A percentile compares a stretch with the other conserved stretches of the same genome.
Conservation (phyloP, 2,888 invertebrate genomes). For the Ennomos quercinarius region DNA sequence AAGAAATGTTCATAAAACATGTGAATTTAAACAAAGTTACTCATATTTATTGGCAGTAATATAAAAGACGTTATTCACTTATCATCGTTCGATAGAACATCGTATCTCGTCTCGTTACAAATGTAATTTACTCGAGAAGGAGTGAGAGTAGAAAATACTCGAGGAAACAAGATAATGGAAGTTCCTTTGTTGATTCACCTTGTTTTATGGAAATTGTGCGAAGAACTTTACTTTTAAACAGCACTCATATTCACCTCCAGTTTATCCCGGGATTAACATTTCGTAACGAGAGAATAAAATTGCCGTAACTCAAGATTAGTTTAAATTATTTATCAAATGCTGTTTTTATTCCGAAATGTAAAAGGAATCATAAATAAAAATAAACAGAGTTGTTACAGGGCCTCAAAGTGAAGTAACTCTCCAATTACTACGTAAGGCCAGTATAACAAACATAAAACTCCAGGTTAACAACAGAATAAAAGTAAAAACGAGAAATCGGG, state of each 20-base stretch:
- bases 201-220: slow-evolving; percentile 57
- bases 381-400: slow-evolving; percentile 10
- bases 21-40: slow-evolving; percentile 34
- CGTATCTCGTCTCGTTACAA: slow-evolving; percentile 53
- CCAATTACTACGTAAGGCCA: slow-evolving; percentile 30
- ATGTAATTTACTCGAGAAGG: slow-evolving; percentile 57
- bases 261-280: slow-evolving; percentile 26
- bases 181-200: slow-evolving; percentile 55
- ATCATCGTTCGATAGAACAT: slow-evolving; percentile 48
- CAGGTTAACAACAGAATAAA: slow-evolving; percentile 35
- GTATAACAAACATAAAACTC: slow-evolving; percentile 37
- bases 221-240: slow-evolving; percentile 43
- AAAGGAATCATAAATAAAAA: slow-evolving; percentile 2
- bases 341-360: slow-evolving; percentile 4
- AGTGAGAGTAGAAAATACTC: slow-evolving; percentile 55
- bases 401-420: slow-evolving; percentile 28
- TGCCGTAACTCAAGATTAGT: slow-evolving; percentile 17
- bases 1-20: slow-evolving; percentile 17
- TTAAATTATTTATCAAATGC: slow-evolving; percentile 13
- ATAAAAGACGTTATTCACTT: slow-evolving; percentile 42
- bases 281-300: slow-evolving; percentile 20
- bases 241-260: slow-evolving; percentile 37
- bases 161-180: slow-evolving; percentile 63
- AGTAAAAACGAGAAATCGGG: slow-evolving; percentile 31
- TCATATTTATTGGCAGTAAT: slow-evolving; percentile 40